These are phyloP conservation scores for Telmatochromis sp. DNA, from an alignment of 2,113 vertebrate genomes.

Conservation along the genomic window DNA sequence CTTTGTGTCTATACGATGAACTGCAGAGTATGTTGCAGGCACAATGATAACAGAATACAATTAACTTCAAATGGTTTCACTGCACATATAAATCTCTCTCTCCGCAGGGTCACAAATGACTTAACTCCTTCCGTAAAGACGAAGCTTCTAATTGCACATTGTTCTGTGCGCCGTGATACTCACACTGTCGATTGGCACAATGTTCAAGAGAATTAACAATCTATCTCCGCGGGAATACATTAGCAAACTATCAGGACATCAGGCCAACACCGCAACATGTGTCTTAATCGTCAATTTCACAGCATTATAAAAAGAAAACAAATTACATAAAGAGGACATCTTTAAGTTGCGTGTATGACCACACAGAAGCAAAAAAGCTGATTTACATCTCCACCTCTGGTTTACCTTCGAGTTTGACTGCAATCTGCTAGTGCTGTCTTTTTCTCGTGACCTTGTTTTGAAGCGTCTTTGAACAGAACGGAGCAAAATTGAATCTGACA, in stretches of 20 bases:
- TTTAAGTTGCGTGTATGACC: not conserved
- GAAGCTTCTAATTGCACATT: conserved; percentile 45
- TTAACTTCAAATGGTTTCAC: conserved; percentile 54
- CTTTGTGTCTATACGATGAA: conserved; percentile 15
- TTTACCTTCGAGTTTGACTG: not conserved
- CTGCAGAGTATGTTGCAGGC: conserved; percentile 45
- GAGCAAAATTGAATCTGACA: conserved; percentile 30
- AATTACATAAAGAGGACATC: not conserved
- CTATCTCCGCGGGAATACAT: conserved; percentile 15
- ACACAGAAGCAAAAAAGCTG: not conserved
- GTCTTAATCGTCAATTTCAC: conserved; percentile 18
- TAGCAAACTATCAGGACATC: not conserved
- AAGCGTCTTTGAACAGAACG: not conserved
- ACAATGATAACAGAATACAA: conserved; percentile 59
- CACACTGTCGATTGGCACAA: conserved; percentile 12
- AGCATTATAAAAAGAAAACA: not conserved
- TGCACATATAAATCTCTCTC: conserved; percentile 46
- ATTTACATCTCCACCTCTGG: not conserved
- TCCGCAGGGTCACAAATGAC: conserved; percentile 25
- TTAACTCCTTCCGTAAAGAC: conserved; percentile 17
- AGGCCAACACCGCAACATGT: not conserved
- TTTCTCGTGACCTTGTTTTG: conserved; percentile 9
- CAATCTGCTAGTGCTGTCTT: not conserved
- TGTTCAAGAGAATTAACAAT: not conserved
- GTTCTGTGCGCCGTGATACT: conserved; percentile 25